Base-by-base conservation (phyloP, 2,797 vertebrate species). In the Buceros bicornis region DNA sequence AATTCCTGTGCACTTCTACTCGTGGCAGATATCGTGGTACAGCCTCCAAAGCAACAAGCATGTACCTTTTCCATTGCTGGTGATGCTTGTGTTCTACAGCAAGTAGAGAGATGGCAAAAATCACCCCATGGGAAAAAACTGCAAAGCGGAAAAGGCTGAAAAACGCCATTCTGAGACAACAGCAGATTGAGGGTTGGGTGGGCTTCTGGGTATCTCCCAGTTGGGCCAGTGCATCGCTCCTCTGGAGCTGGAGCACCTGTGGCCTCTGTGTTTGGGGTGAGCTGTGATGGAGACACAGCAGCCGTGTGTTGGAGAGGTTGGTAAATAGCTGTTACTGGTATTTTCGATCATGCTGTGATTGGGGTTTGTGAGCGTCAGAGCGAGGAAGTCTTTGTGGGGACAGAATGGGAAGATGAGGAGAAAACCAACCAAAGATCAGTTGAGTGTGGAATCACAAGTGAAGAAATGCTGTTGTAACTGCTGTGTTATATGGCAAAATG, bases 161-260 rank as follows among this genome's bases (percentile, higher is more conserved):
- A 48, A 54, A 6, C 4, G 2, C 35, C 31, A 4, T 58, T 72
- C 29, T 61, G 69, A 82, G 57, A 10, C 40, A 42, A 1, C 5
- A 60, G 51, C 13, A 18, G 19, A 6, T 7, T 8, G 47, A 0
- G 1, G 7, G 13, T 51, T 13, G 6, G 73, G 51, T 43, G 69
- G 48, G 18, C 58, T 87, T 43, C 5, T 62, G 43, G 10, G 43
- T 61, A n/a, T 45, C 54, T 28, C 19, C 22, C 50, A 19, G 33
- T 56, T 54, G 0, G 6, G 1, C 2, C n/a, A 71, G 22, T 19
- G 31, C 13, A 0, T 43, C 69, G 42, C 31, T 14, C 67, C 33
- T 14, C 0, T 5, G 3, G 56, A 82, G 45, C 40, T 28, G 37
- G 53, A 57, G 79, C n/a, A 9, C 56, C 58, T 11, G 21, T 57